These are phyloP conservation scores for Diploptera punctata DNA, from an alignment of 2,888 invertebrate species.

Conservation along the genomic window DNA sequence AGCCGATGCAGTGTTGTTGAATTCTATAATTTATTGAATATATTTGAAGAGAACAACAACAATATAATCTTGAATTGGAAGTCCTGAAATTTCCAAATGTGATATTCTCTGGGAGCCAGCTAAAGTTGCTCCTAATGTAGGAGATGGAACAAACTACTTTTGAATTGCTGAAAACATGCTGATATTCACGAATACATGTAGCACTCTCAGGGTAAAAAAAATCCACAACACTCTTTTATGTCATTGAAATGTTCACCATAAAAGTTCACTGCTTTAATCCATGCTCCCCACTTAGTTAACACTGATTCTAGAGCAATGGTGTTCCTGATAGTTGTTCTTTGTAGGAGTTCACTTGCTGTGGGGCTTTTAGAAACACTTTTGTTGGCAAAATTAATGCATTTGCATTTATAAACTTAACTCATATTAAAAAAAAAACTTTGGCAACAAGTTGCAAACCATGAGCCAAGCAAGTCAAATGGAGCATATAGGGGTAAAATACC, in stretches of 20 bases:
- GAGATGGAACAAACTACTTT: not conserved
- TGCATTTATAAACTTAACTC: not conserved
- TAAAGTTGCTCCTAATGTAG: not conserved
- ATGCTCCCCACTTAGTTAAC: not conserved
- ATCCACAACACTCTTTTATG: not conserved
- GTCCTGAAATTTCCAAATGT: not conserved
- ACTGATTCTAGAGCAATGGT: not conserved
- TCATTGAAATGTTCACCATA: not conserved
- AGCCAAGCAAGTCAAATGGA: not conserved
- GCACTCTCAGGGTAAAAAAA: not conserved
- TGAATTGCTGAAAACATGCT: not conserved
- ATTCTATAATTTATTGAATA: no score
- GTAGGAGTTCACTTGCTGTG: not conserved
- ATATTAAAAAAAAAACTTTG: not conserved
- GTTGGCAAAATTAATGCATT: not conserved
- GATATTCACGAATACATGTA: not conserved
- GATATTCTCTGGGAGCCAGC: not conserved
- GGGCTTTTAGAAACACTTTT: slow-evolving; percentile 6
- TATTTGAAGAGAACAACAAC: no score
- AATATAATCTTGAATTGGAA: slow-evolving; percentile 1
- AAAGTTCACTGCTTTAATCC: slow-evolving; percentile 10
- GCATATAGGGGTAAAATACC: slow-evolving; percentile 3
- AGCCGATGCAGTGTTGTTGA: no score
- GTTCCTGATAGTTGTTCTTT: not conserved
- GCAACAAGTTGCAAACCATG: not conserved